phyloP scores from a whole-genome alignment of 2,113 vertebrate species.

The Thalassoma bifasciatum region DNA sequence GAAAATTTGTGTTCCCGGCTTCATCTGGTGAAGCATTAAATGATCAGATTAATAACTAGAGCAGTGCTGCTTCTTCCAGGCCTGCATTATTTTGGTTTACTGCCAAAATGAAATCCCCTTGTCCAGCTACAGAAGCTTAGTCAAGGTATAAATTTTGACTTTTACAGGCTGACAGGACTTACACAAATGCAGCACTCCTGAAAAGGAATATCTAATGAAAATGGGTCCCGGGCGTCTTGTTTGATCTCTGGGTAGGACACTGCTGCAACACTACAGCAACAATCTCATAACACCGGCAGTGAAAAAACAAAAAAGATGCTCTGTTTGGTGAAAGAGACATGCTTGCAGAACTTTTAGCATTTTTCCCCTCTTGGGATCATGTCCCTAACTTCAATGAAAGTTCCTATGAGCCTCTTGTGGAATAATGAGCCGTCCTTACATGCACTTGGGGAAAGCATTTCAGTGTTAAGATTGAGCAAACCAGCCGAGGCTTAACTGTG shows the following conservation, averaged over 20 bases:
- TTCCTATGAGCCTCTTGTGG: slow-evolving; percentile 1
- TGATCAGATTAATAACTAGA: not conserved
- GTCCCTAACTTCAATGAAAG: slow-evolving; percentile 2
- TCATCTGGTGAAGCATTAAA: not conserved
- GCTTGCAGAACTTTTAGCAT: slow-evolving; percentile 6
- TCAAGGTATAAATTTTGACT: not conserved
- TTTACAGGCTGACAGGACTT: not conserved
- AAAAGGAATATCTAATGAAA: not conserved
- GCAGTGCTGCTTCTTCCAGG: not conserved
- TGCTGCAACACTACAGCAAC: not conserved
- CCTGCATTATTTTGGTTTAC: not conserved
- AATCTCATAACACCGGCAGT: not conserved
- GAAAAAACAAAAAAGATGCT: not conserved
- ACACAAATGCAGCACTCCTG: not conserved
- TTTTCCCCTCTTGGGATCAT: not conserved
- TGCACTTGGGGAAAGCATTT: not conserved
- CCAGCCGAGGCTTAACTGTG: slow-evolving; percentile 35
- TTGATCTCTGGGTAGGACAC: not conserved
- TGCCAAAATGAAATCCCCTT: not conserved
- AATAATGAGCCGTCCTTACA: slow-evolving; percentile 3
- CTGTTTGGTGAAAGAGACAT: not conserved
- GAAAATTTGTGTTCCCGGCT: not conserved
- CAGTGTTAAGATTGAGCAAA: slow-evolving; percentile 10
- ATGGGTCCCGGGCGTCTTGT: not conserved
- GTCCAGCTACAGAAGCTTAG: not conserved